Base-by-base conservation (phyloP, 1,140 invertebrate species). In the Ylistrum balloti region DNA sequence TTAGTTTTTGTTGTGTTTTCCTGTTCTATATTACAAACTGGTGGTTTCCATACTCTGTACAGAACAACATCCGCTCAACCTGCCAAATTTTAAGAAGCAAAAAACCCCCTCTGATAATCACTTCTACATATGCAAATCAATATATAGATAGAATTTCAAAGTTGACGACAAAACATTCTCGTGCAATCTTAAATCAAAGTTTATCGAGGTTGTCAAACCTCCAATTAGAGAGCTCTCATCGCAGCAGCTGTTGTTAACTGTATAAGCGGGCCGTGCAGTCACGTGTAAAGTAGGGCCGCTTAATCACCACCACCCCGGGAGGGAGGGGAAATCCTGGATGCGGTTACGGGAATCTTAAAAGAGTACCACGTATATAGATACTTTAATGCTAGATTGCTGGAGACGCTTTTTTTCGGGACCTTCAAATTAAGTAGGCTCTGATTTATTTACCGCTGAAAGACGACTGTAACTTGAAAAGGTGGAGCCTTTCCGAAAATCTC, bases 171-270 rank as follows among this genome's bases (percentile, higher is more conserved):
- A 74, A 74, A 74, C 56, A 74, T 74, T 74, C 56, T 28, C 56
- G 56, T 74, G 56, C 28, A 74, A 74, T 74, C 56, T 74, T 74
- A 74, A 74, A 74, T 74, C 56, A 74, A 74, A 74, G 56, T 74
- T 74, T 74, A 74, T 74, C 56, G 56, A n/a, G 56, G 56, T 74
- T 74, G 56, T 74, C 56, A 74, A 74, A 74, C 56, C 56, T 74
- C 56, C 56, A 74, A 74, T 74, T 74, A 74, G 22, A 74, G 56
- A n/a, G 0, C 56, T 74, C 5, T 5, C 56, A 17, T 74, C 1
- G 20, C 22, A 74, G 56, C 56, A 74, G 56, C 56, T 74, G 56
- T 74, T 74, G 56, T 74, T 74, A 74, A 7, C 1, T n/a, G 56
- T 74, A 74, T 74, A 74, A 74, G 56, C 56, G 56, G 17, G 22